Evolutionary conservation across 2,797 vertebrate species (phyloP), one percentile per base, ranked within the genome.

Genomic region (Cynopterus sphinx): DNA sequence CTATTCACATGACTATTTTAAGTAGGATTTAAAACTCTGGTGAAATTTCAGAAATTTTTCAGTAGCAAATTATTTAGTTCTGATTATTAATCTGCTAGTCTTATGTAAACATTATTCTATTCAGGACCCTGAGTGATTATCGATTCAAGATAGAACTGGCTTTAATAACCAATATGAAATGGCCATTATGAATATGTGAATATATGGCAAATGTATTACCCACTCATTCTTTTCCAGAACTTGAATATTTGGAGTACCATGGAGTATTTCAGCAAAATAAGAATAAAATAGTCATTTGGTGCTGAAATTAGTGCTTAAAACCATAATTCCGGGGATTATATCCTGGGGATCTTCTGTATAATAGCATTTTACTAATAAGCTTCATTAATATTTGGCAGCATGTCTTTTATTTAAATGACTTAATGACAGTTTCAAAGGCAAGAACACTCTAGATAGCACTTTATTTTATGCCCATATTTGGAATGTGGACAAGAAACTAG

Each of bases 381-480:
- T 92, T 93, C 95, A 93, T 96, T 97, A 97, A 95, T 96, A 96
- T 77, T 96, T 97, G 87, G 84, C 95, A 95, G 31, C 71, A 9
- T 77, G 4, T 82, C 87, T 94, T 94, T 96, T 89, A 81, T 87
- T 94, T 96, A 94, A 96, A 95, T 95, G 59, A 87, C 59, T 74
- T 57, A 75, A 91, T 97, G 78, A 94, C 19, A 75, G 77, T 86
- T 96, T 96, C 71, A 87, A 92, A 95, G 75, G 9, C 41, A 81
- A 67, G 78, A 83, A 68, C 61, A 49, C 79, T 91, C 89, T 86
- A 73, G 84, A 74, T 33, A 87, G 61, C 31, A 93, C 22, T 92
- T 88, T 81, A 36, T 92, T 83, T 95, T 70, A 73, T 90, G 84
- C 39, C 33, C 28, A 4, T 59, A 59, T 19, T 77, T 97, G 84